A percentile compares a stretch with the other conserved stretches of the same genome.
Conservation (phyloP, 2,888 invertebrate genomes). For the Pollenia griseotomentosa region DNA sequence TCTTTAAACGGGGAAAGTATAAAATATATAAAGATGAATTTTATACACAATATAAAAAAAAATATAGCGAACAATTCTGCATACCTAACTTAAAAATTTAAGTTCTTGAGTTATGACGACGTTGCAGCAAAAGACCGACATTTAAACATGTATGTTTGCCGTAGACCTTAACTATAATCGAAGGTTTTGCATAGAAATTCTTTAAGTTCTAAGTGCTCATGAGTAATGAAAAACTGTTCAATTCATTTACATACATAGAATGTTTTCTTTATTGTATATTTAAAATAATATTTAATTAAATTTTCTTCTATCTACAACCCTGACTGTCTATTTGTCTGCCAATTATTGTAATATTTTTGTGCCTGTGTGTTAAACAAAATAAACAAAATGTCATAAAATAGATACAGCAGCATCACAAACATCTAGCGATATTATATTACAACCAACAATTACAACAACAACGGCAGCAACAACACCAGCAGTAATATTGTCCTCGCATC, state of each 20-base stretch:
- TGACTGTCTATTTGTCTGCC: constrained; percentile 47
- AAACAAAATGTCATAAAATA: constrained; percentile 28
- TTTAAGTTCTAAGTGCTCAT: background rate
- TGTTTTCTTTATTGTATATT: constrained; percentile 2
- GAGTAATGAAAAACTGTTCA: constrained; percentile 8
- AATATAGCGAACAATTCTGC: no score
- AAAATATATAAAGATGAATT: no score
- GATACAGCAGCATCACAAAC: constrained; percentile 70
- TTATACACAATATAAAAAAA: no score
- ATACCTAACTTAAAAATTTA: no score
- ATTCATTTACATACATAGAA: background rate
- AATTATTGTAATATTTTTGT: constrained; percentile 49
- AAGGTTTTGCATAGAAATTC: constrained; percentile 16
- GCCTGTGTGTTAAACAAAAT: constrained; percentile 36
- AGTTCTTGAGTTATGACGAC: no score
- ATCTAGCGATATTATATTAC: constrained; percentile 63
- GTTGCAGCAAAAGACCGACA: no score
- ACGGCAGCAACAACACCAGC: constrained; percentile 9
- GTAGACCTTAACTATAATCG: background rate
- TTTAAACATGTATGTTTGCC: no score
- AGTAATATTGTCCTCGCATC: constrained; percentile 49
- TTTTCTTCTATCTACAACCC: constrained; percentile 57
- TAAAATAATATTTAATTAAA: constrained; percentile 51
- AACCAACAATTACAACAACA: constrained; percentile 57
- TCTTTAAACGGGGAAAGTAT: no score